Evolutionary conservation across 2,113 vertebrate species (phyloP), one percentile per base, ranked within the genome.

Genomic region (Charina bottae): DNA sequence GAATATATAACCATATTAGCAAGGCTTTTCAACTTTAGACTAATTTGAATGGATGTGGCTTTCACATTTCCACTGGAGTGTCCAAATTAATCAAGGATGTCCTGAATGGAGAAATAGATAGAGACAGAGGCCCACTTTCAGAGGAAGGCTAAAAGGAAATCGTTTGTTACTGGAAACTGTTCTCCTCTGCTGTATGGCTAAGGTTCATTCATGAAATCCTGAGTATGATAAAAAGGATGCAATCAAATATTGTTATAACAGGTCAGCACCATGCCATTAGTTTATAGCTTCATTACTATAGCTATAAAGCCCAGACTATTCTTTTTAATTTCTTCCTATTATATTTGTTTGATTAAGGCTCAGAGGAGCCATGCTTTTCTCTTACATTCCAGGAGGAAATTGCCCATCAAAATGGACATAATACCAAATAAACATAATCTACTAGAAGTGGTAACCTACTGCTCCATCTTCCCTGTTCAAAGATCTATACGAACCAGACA

Each of bases 111-210:
- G 15, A 19, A 83, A 49, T 49, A 23, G 42, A 6, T 2, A 2
- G 10, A 26, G 56, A 85, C 72, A 28, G 0, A 23, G 56, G 0
- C 11, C n/a, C 85, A 90, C 13, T 84, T 95, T 89, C 83, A 95
- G 49, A 53, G 58, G 53, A 91, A 37, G 13, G 42, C 93, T 96
- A n/a, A 93, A 85, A 93, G 59, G 90, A 94, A 92, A 94, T 83
- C 92, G 49, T 93, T 87, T 87, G 88, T 91, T 62, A 5, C 11
- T 21, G 62, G 92, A 94, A 93, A 46, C 26, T 78, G 83, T 15
- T 83, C 37, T 3, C 58, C 85, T n/a, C 37, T 37, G 58, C 5
- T 0, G 46, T 0, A 1, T 15, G 12, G 83, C 87, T 93, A 54
- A 91, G 92, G 84, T 55, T 60, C 83, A 92, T 62, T 94, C 72